Conservation (phyloP, 2,113 vertebrate genomes). For the Chaetops frenatus region DNA sequence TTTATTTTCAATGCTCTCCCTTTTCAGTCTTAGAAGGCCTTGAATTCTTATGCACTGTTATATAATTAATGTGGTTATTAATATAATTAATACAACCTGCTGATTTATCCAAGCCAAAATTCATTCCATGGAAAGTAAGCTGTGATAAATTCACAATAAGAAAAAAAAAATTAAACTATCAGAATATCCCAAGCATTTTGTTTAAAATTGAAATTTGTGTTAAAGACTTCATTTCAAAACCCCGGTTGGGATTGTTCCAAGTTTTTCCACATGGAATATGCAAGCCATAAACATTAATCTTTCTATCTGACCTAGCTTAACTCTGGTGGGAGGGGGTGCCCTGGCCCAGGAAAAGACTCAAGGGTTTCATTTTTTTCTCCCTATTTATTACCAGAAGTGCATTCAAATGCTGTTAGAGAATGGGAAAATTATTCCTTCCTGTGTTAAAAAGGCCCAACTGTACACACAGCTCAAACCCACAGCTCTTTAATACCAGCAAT, state of each 20-base stretch:
- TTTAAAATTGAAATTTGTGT: not conserved
- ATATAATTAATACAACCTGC: not conserved
- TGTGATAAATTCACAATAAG: not conserved
- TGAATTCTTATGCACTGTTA: not conserved
- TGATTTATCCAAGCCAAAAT: not conserved
- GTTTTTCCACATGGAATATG: not conserved
- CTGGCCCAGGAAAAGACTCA: not conserved
- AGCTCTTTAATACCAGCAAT: not conserved
- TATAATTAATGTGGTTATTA: slow-evolving; percentile 8
- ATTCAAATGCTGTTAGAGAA: not conserved
- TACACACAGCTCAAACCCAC: not conserved
- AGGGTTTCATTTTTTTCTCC: not conserved
- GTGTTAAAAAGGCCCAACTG: not conserved
- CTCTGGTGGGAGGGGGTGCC: not conserved
- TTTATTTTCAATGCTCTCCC: not conserved
- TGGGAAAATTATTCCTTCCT: not conserved
- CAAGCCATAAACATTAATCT: not conserved
- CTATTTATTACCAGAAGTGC: not conserved
- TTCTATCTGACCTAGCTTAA: not conserved
- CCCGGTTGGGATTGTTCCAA: rapidly evolving
- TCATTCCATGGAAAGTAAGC: not conserved
- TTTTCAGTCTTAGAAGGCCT: not conserved
- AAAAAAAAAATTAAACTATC: not conserved
- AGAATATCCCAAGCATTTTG: not conserved
- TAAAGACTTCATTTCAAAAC: not conserved